These are phyloP conservation scores for Copidosoma aretas DNA, from an alignment of 2,888 invertebrate species.

Conservation along the genomic window DNA sequence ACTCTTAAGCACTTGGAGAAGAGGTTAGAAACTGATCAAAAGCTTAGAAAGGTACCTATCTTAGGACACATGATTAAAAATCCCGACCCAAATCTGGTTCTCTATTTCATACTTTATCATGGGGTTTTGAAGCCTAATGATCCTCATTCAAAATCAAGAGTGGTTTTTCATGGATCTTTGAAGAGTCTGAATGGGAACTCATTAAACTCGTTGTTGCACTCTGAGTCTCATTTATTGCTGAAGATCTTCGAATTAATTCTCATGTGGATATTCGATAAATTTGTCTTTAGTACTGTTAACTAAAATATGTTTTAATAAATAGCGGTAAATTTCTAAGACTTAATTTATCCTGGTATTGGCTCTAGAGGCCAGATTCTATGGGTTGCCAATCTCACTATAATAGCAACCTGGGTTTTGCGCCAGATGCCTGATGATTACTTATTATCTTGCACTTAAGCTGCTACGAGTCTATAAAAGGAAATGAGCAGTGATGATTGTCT, in stretches of 20 bases:
- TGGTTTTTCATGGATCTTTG: conserved; percentile 2
- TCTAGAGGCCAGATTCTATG: not conserved
- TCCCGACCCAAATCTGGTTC: no score
- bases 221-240: not conserved
- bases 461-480: not conserved
- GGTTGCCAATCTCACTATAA: not conserved
- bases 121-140: not conserved
- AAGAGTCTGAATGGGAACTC: not conserved
- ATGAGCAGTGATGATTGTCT: not conserved
- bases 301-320: not conserved
- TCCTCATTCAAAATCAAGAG: not conserved
- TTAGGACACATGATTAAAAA: no score
- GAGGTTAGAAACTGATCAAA: no score
- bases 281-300: not conserved
- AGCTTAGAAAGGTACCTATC: no score
- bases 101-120: not conserved
- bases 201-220: not conserved
- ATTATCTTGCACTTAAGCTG: not conserved
- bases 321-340: not conserved
- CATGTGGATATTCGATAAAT: not conserved
- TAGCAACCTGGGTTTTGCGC: not conserved
- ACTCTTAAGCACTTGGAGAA: no score
- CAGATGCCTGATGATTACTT: not conserved
- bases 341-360: not conserved
- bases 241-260: not conserved